Percentiles rank a stretch among this genome's conserved stretches.
These are phyloP conservation scores for Whitmania pigra DNA, from an alignment of 1,140 invertebrate genomes.

Conservation along the genomic window DNA sequence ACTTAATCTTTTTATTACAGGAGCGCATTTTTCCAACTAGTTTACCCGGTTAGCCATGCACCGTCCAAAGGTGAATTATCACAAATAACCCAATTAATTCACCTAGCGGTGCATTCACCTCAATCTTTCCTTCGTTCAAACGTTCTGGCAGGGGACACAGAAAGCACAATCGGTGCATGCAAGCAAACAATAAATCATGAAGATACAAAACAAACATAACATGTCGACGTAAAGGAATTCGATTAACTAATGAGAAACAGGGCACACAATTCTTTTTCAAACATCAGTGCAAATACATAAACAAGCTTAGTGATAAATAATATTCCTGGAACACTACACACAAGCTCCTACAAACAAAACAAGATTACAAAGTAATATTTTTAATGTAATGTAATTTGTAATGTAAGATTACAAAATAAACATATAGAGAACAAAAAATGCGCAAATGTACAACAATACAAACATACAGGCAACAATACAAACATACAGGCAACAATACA, in stretches of 20 bases:
- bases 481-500: neutral
- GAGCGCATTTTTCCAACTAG: too few relatives aligned
- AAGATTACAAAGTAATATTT: too few relatives aligned
- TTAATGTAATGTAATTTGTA: too few relatives aligned
- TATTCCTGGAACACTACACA: neutral
- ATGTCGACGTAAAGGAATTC: neutral
- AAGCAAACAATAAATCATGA: neutral
- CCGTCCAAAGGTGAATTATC: too few relatives aligned
- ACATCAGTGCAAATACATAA: neutral
- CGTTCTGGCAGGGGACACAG: too few relatives aligned
- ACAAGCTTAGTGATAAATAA: neutral
- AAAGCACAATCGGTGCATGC: too few relatives aligned
- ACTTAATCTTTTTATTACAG: too few relatives aligned
- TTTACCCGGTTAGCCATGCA: too few relatives aligned
- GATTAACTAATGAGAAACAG: neutral
- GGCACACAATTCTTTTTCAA: neutral
- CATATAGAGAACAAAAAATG: neutral
- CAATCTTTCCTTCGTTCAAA: too few relatives aligned
- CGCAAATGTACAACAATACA: neutral
- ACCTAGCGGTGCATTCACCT: too few relatives aligned
- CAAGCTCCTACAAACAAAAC: neutral
- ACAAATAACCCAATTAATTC: too few relatives aligned
- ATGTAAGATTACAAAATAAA: neutral
- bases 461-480: neutral
- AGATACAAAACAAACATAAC: conserved; percentile 9